Evolutionary conservation across 2,113 vertebrate genomes (phyloP).

Genomic region (Dicerorhinus sumatrensis): DNA sequence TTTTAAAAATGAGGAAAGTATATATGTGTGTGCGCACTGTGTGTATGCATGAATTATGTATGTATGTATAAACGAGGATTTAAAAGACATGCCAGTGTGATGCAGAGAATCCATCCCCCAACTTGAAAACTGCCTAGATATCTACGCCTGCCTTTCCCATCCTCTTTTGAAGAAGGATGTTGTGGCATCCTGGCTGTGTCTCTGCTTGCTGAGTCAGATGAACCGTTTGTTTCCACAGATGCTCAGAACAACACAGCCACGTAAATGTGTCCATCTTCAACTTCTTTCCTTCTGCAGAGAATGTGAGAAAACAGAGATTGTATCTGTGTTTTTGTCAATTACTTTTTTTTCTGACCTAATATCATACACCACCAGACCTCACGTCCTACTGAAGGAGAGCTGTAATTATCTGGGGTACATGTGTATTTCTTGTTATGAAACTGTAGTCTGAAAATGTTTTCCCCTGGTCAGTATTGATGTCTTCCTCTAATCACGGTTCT

Average conservation of each 20-base stretch:
- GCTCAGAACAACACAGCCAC: fast-evolving
- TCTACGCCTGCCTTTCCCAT: not conserved
- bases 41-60: not conserved
- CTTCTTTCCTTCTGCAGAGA: not conserved
- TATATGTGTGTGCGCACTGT: too few relatives aligned
- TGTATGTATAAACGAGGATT: not conserved
- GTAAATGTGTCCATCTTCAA: too few relatives aligned
- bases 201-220: fast-evolving
- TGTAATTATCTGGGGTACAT: not conserved
- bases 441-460: not conserved
- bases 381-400: fast-evolving
- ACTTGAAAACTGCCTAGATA: not conserved
- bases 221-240: fast-evolving
- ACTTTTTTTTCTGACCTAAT: not conserved
- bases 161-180: not conserved
- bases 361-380: not conserved
- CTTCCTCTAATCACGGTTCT: not conserved
- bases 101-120: not conserved
- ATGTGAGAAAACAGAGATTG: not conserved
- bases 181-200: fast-evolving
- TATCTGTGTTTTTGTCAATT: not conserved
- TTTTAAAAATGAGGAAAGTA: not conserved
- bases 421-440: not conserved
- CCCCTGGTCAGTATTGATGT: not conserved
- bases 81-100: not conserved